Base-by-base conservation (phyloP, 2,888 invertebrate genomes). In the Amblyjoppa fuscipennis region DNA sequence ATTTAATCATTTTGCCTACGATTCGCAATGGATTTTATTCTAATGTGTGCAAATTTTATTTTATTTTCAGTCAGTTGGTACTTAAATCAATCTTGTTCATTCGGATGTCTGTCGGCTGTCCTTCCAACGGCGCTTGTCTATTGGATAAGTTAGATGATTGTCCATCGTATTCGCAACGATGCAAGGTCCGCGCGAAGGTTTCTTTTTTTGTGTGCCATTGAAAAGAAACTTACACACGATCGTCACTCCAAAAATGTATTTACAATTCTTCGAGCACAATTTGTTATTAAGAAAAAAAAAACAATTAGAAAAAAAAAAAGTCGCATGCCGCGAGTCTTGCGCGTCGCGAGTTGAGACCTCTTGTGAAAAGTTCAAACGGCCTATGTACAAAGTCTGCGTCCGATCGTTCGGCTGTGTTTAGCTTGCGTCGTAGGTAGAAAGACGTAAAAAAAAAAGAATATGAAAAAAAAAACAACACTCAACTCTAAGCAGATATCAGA, bases 331-430 rank as follows among this genome's bases (percentile, higher is more conserved):
- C 28, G 28, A 3, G 28, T 13, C 25, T 13, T 11, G 25, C 59
- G 59, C 28, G 59, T 16, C 41, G 11, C 11, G 25, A 9, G 20
- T 25, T 25, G 9, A 53, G 13, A 20, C 20, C 11, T 28, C 25
- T 59, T 28, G 59, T 3, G 59, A 59, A 25, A 45, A 78, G 81
- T 78, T 81, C 81, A 69, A 81, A 74, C 75, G 75, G 70, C 74
- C 70, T 41, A 38, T 64, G 85, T 79, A 66, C 81, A 85, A 84
- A 84, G 83, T 70, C 73, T 76, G 66, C 45, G 25, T 87, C 56
- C 73, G n/a, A 77, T 61, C 78, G 87, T 83, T 69, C 49, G 64
- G 71, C 34, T 74, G 74, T 64, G 38, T 34, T 34, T 25, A 16
- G 45, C n/a, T 38, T 64, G 69, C 31, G 61, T 45, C 61, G 51